Percentiles rank a stretch among this genome's conserved stretches.
Conservation (phyloP, 2,113 vertebrate species). For the Cinclus mexicanus region DNA sequence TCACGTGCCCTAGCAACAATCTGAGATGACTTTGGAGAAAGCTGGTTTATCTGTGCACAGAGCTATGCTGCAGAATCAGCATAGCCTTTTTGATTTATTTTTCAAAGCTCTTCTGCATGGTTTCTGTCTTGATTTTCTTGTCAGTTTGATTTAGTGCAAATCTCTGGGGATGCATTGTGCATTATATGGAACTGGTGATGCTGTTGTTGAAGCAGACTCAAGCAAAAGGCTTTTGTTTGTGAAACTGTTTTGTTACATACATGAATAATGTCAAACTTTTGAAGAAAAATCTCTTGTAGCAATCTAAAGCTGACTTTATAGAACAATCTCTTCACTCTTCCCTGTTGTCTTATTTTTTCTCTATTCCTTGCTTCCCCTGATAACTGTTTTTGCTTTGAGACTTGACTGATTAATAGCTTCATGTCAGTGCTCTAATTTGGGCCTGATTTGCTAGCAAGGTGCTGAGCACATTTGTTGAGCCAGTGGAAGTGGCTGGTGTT, state of each 20-base stretch:
- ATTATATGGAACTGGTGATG: background rate
- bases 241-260: background rate
- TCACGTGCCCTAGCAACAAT: background rate
- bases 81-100: conserved; percentile 1
- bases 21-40: background rate
- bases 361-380: background rate
- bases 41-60: background rate
- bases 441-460: background rate
- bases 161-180: background rate
- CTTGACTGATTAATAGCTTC: background rate
- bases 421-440: background rate
- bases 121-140: conserved; percentile 50
- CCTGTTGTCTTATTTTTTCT: background rate
- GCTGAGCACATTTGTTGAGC: background rate
- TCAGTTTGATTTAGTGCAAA: conserved; percentile 40
- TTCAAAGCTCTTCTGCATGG: conserved; percentile 8
- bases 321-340: background rate
- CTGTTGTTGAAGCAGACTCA: background rate
- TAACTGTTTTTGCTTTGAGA: background rate
- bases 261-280: conserved; percentile 26
- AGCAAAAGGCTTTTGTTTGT: conserved; percentile 11
- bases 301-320: background rate
- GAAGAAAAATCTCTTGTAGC: background rate
- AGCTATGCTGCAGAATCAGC: background rate
- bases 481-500: conserved; percentile 31